Evolutionary conservation across 2,888 invertebrate species (phyloP), one percentile per base, ranked within the genome.

Genomic region (Brenthis hecate): DNA sequence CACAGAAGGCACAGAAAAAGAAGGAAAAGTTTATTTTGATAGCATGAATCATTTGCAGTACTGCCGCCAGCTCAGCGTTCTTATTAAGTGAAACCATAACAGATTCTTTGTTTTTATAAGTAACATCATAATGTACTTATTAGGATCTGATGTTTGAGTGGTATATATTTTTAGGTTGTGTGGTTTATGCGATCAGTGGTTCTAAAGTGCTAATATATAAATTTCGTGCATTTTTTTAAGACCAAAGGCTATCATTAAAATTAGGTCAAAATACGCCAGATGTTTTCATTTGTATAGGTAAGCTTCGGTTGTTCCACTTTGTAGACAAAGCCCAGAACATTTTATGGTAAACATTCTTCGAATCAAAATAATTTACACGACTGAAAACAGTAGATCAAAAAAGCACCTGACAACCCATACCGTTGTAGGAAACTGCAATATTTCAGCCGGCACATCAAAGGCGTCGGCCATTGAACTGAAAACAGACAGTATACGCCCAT

Each of bases 401-500:
- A 85, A 80, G 74, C 79, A 85, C 82, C 85, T 84, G 82, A 73
- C 78, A 75, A 71, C 75, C 74, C 75, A 74, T 72, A 74, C 77
- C 75, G 77, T 80, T 81, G 82, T 78, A 79, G 77, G 80, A 80
- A 82, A 81, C 82, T 81, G 83, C 83, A 83, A 83, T 86, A 85
- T 85, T 85, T 86, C 84, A 87, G 75, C 80, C 80, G 80, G 76
- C 78, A 87, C 86, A 86, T 91, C 90, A 90, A 91, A 90, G 87
- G 79, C 78, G 74, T 77, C 79, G 82, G 77, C 77, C 84, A 83
- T 80, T 87, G 85, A 85, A 84, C 87, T 86, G 85, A 87, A 87
- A 85, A 83, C 83, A 66, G 66, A 65, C 72, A 64, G 67, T 66
- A 76, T 73, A 74, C 75, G 75, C 73, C 74, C 72, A 76, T 73